Percentiles rank a stretch among this genome's conserved stretches.
Evolutionary conservation across 2,888 invertebrate genomes (phyloP).

Genomic region (Pasiphila rectangulata): DNA sequence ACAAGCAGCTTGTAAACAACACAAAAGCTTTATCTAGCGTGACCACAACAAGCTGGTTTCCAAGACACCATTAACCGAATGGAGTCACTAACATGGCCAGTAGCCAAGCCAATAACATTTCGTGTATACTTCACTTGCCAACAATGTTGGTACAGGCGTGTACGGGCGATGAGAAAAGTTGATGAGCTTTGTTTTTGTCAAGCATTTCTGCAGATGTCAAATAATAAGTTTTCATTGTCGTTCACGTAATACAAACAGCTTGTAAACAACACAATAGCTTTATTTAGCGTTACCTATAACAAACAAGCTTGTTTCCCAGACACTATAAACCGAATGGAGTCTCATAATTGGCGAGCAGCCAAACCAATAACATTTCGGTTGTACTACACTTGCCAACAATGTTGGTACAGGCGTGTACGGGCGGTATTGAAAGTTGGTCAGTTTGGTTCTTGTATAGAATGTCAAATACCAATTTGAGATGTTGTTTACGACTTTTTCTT

Average conservation of each 20-base stretch:
- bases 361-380: slow-evolving; percentile 50
- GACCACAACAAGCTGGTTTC: slow-evolving; percentile 27
- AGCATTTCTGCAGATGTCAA: no score
- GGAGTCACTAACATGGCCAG: slow-evolving; percentile 44
- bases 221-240: no score
- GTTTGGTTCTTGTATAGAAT: no score
- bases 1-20: no score
- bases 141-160: slow-evolving; percentile 23
- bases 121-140: slow-evolving; percentile 48
- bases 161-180: slow-evolving; percentile 26
- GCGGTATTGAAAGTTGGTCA: slow-evolving; percentile 25
- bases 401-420: slow-evolving; percentile 15
- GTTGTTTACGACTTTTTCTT: no score
- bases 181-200: no score
- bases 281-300: slow-evolving; percentile 15
- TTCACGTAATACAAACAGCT: no score
- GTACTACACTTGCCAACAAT: slow-evolving; percentile 48
- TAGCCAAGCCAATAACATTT: slow-evolving; percentile 53
- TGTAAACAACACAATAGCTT: slow-evolving; percentile 8
- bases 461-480: no score
- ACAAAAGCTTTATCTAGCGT: slow-evolving; percentile 11
- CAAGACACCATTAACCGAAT: slow-evolving; percentile 40
- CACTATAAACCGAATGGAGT: slow-evolving; percentile 38
- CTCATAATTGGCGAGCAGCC: slow-evolving; percentile 47
- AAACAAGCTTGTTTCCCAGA: slow-evolving; percentile 36